Conservation (phyloP, 2,888 invertebrate genomes). For the Ischnus inquisitorius region DNA sequence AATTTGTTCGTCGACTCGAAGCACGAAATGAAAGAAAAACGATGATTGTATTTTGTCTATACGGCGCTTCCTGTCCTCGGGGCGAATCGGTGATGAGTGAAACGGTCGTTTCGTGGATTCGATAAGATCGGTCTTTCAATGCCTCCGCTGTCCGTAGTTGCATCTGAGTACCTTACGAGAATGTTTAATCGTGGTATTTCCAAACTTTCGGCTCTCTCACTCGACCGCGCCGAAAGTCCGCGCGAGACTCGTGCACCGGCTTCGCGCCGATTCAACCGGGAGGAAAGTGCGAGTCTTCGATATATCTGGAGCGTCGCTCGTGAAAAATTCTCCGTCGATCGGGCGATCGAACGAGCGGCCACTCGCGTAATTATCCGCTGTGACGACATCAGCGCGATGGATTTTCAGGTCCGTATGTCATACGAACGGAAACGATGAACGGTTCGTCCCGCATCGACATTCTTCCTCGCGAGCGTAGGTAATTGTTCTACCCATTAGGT, state of each 20-base stretch:
- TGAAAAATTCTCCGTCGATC: constrained; percentile 16
- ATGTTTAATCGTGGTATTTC: constrained; percentile 8
- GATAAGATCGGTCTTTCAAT: no score
- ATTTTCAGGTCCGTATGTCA: neutral
- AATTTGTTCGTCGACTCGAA: neutral
- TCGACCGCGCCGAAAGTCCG: constrained; percentile 71
- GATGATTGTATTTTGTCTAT: no score
- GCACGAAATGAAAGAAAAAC: neutral
- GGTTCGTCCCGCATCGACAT: constrained; percentile 66
- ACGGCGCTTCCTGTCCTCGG: no score
- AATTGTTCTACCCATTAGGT: constrained; percentile 73
- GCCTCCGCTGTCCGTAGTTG: neutral
- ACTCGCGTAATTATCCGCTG: constrained; percentile 35
- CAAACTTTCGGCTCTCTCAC: neutral
- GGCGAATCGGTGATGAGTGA: no score
- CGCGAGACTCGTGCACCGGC: constrained; percentile 10
- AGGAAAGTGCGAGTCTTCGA: constrained; percentile 72
- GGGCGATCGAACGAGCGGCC: neutral
- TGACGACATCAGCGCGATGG: constrained; percentile 30
- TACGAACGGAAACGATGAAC: constrained; percentile 71
- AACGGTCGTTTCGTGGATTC: no score
- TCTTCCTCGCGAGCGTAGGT: constrained; percentile 63
- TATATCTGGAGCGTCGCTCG: constrained; percentile 54
- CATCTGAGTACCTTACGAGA: neutral
- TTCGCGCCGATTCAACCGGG: constrained; percentile 52